Evolutionary conservation across 2,888 invertebrate species (phyloP).

Genomic region (Hecatera dysodea): DNA sequence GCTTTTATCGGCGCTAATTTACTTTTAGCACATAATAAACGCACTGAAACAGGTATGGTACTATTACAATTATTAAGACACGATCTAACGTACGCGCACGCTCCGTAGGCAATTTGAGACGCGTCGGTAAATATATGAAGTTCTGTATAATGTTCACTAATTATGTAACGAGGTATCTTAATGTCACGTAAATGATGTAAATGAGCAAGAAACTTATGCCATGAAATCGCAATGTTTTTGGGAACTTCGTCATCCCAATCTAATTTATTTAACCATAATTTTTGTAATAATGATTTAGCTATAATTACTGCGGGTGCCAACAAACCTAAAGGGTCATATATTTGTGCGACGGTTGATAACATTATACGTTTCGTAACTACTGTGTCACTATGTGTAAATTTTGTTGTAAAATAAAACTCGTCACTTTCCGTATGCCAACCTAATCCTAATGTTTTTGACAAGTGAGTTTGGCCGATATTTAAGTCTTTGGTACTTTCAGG

Average conservation of each 20-base stretch:
- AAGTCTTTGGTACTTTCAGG: background rate
- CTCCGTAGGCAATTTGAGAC: constrained; percentile 27
- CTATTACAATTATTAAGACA: background rate
- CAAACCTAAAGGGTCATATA: constrained; percentile 8
- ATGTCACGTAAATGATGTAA: background rate
- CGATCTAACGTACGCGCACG: constrained; percentile 19
- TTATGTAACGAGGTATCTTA: background rate
- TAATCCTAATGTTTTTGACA: constrained; percentile 15
- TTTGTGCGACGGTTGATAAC: constrained; percentile 15
- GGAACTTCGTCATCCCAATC: constrained; percentile 26
- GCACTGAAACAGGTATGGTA: background rate
- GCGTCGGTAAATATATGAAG: constrained; percentile 28
- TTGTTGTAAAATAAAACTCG: constrained; percentile 4
- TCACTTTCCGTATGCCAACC: constrained; percentile 13
- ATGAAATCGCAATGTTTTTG: background rate
- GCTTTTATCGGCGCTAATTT: too few species aligned
- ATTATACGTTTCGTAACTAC: constrained; percentile 17
- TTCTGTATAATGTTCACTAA: background rate
- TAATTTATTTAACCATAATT: constrained; percentile 18
- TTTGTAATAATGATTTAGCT: constrained; percentile 12
- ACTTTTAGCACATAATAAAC: too few species aligned
- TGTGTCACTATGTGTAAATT: background rate
- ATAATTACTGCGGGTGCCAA: constrained; percentile 3
- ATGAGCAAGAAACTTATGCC: constrained; percentile 12
- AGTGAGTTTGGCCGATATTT: constrained; percentile 2